These are phyloP conservation scores for Cygnus atratus DNA, from an alignment of 2,113 vertebrate genomes.

Conservation along the genomic window DNA sequence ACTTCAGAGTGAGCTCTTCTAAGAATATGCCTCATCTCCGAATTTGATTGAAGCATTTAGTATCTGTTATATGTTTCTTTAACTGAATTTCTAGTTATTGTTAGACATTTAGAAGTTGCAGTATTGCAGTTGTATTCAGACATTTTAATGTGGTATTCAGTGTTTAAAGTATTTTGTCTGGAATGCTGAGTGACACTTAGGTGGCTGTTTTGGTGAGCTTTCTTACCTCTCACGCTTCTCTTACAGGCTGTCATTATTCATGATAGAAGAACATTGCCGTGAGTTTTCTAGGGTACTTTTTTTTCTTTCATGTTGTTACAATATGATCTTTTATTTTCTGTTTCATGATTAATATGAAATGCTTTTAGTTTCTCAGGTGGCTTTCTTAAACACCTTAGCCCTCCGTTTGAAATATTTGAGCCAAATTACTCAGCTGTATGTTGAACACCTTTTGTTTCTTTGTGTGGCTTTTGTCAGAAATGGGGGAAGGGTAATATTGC, in stretches of 20 bases:
- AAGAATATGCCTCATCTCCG: not conserved
- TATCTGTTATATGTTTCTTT: not conserved
- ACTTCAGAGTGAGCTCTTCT: not conserved
- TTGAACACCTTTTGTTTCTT: not conserved
- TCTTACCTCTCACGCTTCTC: not conserved
- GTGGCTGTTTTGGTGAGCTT: not conserved
- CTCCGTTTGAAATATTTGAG: not conserved
- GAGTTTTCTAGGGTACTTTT: not conserved
- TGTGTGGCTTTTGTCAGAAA: not conserved
- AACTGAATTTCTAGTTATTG: not conserved
- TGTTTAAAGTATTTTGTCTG: not conserved
- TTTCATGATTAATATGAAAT: not conserved
- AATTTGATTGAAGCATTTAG: not conserved
- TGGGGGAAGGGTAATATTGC: not conserved
- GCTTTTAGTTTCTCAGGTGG: not conserved
- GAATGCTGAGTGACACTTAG: not conserved
- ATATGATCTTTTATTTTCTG: not conserved
- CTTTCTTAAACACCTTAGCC: not conserved
- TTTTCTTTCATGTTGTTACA: not conserved
- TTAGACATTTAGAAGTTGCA: not conserved
- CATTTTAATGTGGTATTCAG: not conserved
- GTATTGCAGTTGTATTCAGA: not conserved
- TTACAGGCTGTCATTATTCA: not conserved
- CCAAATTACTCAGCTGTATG: not conserved
- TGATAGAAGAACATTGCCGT: not conserved